A percentile compares a stretch with the other conserved stretches of the same genome.
Evolutionary conservation across 2,888 invertebrate genomes (phyloP).

Genomic region (Loripinus fragilis): DNA sequence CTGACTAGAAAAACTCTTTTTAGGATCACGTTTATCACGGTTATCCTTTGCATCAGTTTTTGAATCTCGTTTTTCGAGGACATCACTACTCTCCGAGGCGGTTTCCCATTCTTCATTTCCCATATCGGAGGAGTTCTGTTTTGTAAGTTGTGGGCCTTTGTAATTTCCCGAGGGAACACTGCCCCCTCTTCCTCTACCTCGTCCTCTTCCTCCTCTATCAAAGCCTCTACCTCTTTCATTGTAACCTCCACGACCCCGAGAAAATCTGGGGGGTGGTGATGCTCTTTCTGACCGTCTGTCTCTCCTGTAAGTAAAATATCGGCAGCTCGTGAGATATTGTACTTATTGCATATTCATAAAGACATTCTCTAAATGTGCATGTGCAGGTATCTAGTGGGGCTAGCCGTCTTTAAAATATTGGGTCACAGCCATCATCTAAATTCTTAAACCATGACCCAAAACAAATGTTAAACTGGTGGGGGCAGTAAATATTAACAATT

Average conservation of each 20-base stretch:
- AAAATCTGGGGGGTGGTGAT: constrained; percentile 75
- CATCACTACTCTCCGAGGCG: constrained; percentile 90
- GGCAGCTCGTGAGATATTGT: no score
- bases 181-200: constrained; percentile 84
- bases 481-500: no score
- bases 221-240: constrained; percentile 71
- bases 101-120: constrained; percentile 89
- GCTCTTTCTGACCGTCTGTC: constrained; percentile 72
- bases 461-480: no score
- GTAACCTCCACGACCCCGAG: constrained; percentile 58
- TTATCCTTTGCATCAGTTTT: constrained; percentile 76
- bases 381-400: no score
- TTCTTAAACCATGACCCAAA: no score
- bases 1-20: constrained; percentile 83
- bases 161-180: constrained; percentile 63
- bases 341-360: no score
- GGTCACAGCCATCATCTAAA: no score
- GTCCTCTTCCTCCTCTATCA: constrained; percentile 76
- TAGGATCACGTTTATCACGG: constrained; percentile 71
- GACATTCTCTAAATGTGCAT: no score
- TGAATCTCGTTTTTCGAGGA: constrained; percentile 77
- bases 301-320: constrained; percentile 38
- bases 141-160: constrained; percentile 78
- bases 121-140: constrained; percentile 81
- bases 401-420: no score